These are phyloP conservation scores for Teleiodes luculella DNA, from an alignment of 2,888 invertebrate species.

Conservation along the genomic window DNA sequence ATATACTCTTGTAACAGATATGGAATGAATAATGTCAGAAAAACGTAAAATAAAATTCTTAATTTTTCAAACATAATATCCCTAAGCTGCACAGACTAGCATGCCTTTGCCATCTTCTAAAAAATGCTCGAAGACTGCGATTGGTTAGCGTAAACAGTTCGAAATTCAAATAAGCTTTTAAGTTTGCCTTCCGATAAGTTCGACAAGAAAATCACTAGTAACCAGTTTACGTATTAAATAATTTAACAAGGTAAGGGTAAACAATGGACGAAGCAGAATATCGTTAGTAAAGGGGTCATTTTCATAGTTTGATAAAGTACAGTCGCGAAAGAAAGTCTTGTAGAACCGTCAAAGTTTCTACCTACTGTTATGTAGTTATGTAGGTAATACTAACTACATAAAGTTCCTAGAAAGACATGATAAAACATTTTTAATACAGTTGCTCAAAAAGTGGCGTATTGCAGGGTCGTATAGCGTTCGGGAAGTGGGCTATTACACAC, in stretches of 20 bases:
- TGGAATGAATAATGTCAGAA: constrained; percentile 59
- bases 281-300: constrained; percentile 30
- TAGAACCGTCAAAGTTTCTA: neutral
- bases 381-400: neutral
- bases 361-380: neutral
- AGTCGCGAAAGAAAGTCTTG: constrained; percentile 22
- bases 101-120: neutral
- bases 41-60: constrained; percentile 61
- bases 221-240: constrained; percentile 25
- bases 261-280: constrained; percentile 38
- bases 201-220: constrained; percentile 11
- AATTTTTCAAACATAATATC: constrained; percentile 60
- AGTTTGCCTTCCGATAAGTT: neutral
- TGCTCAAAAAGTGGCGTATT: no score
- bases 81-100: constrained; percentile 14
- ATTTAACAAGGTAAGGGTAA: constrained; percentile 34
- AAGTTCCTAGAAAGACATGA: no score
- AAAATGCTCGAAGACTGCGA: neutral
- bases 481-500: no score
- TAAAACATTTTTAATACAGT: no score
- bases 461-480: no score
- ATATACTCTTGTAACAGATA: constrained; percentile 69
- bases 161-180: neutral
- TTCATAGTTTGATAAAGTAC: constrained; percentile 29
- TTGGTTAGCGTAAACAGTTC: neutral